Evolutionary conservation across 1,140 invertebrate species (phyloP).

Genomic region (Trialeurodes vaporariorum): DNA sequence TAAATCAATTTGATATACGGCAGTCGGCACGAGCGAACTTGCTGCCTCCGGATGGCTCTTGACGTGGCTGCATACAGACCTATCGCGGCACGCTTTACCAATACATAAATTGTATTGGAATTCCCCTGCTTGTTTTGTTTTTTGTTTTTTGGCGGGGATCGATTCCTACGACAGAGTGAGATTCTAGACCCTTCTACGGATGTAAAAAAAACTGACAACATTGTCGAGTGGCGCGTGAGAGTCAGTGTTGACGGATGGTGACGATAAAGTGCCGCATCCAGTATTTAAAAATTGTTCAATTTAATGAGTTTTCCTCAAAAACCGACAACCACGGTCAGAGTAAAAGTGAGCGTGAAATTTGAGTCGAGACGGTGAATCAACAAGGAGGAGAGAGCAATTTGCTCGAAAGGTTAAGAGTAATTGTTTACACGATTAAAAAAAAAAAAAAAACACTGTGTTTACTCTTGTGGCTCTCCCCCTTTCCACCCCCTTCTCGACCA

Average conservation of each 20-base stretch:
- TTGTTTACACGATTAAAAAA: neutral
- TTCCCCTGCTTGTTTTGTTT: too few species aligned
- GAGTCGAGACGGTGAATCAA: neutral
- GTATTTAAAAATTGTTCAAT: neutral
- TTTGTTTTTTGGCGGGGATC: too few species aligned
- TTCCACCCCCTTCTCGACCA: neutral
- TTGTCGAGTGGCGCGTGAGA: too few species aligned
- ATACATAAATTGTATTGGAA: too few species aligned
- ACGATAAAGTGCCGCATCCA: neutral
- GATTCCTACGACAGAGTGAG: too few species aligned
- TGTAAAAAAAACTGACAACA: too few species aligned
- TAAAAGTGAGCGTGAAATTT: neutral
- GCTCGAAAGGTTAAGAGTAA: neutral
- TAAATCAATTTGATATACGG: too few species aligned
- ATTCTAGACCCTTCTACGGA: too few species aligned
- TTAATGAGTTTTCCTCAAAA: neutral
- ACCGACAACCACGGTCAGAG: neutral
- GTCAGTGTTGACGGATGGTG: neutral
- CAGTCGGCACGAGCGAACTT: too few species aligned
- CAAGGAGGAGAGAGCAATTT: neutral
- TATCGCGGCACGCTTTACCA: too few species aligned
- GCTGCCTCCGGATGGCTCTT: too few species aligned
- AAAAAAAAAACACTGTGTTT: neutral
- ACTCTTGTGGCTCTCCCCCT: neutral
- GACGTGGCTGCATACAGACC: too few species aligned